phyloP scores from a whole-genome alignment of 1,140 invertebrate species.

The Drosophila serrata region DNA sequence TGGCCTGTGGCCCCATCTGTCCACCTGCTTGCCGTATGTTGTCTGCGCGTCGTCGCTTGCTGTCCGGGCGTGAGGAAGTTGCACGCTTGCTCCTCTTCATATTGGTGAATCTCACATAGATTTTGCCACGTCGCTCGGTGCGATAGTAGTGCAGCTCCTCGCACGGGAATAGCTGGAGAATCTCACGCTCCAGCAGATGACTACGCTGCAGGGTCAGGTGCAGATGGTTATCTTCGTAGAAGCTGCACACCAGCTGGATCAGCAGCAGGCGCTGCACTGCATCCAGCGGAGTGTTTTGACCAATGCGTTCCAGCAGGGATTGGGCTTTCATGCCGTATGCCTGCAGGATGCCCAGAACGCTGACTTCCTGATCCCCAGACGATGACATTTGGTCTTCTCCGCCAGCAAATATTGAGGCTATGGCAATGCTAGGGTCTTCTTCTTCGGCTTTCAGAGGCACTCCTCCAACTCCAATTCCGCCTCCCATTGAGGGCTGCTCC shows the following conservation, averaged over 20 bases:
- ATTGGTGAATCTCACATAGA: constrained; percentile 76
- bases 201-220: constrained; percentile 75
- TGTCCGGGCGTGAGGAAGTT: constrained; percentile 40
- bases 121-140: constrained; percentile 76
- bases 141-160: constrained; percentile 75
- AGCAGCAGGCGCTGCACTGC: constrained; percentile 62
- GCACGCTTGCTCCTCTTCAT: constrained; percentile 76
- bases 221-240: constrained; percentile 72
- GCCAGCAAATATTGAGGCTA: not conserved
- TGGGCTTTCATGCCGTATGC: constrained; percentile 50
- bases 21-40: not conserved
- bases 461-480: not conserved
- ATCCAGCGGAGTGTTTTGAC: constrained; percentile 57
- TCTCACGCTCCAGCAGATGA: constrained; percentile 73
- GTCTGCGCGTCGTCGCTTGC: constrained; percentile 53
- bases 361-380: constrained; percentile 48
- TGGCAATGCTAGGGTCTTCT: not conserved
- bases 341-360: constrained; percentile 65
- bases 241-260: constrained; percentile 74
- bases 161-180: constrained; percentile 66
- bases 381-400: constrained; percentile 6
- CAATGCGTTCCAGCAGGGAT: constrained; percentile 54
- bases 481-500: constrained; percentile 13
- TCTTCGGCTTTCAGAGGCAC: not conserved
- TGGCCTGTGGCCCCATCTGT: constrained; percentile 7